Base-by-base conservation (phyloP, 2,113 vertebrate genomes). In the Eira barbara region DNA sequence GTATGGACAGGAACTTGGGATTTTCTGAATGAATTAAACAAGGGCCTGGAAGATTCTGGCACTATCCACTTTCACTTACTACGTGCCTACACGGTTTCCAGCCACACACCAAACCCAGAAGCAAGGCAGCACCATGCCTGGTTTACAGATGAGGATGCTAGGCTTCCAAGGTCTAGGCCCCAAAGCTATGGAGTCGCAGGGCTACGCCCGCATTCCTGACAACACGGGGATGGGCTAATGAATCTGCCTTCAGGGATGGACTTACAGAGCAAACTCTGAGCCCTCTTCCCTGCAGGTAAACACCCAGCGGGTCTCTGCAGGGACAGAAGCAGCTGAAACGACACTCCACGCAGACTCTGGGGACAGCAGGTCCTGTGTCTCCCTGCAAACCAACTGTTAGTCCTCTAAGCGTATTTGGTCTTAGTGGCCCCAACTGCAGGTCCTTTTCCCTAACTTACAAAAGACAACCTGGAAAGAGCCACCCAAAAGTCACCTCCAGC, bases 291-390 rank as follows among this genome's bases (percentile, higher is more conserved):
- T 29, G 23, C 73, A 42, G 39, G 13, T 12, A 45, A 29, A 45
- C 6, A 3, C 25, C 73, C 39, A 4, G 1, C 3, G 3, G 6
- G 13, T 7, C 25, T 27, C 23, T 7, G 39, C 39, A 76, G 42
- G 25, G 73, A 76, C 69, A 91, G 49, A 3, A 52, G 12, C 7
- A 2, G 49, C 87, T 2, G 0, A 20, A 52, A 45, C 34, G 18
- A 3, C 0, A 3, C n/a, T 67, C 78, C 34, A 8, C 0, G 0
- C 27, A 6, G 78, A 42, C 36, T 20, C 45, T 18, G 4, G 17
- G 15, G 42, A 36, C 4, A 52, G 45, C 2, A 3, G 57, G 34
- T 25, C 36, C 57, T 29, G 2, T 3, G 1, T 7, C 63, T 23
- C 29, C 67, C 21, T 27, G 21, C 13, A 17, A 59, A 57, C 57